These are phyloP conservation scores for Spilosoma lubricipeda DNA, from an alignment of 2,888 invertebrate genomes.

Conservation along the genomic window DNA sequence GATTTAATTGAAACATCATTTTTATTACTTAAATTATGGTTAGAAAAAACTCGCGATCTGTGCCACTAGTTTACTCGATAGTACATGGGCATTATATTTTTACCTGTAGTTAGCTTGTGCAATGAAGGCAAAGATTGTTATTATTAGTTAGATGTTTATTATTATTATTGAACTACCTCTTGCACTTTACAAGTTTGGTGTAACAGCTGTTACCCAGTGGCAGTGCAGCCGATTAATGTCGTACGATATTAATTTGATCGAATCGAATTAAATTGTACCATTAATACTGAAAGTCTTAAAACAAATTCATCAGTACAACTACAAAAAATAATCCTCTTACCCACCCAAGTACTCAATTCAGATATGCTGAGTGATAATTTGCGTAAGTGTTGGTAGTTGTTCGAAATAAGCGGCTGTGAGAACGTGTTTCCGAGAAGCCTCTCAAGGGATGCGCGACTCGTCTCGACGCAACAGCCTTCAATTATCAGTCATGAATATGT, in stretches of 20 bases:
- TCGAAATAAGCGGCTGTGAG: background rate
- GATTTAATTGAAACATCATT: background rate
- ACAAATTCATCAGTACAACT: background rate
- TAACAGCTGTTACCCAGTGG: background rate
- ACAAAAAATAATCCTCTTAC: background rate
- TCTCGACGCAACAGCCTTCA: background rate
- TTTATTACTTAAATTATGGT: background rate
- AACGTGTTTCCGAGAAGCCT: background rate
- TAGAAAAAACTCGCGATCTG: background rate
- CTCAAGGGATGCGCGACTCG: background rate
- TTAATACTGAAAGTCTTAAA: background rate
- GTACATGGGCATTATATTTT: background rate
- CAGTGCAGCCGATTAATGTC: background rate
- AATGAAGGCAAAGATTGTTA: background rate
- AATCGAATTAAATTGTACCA: background rate
- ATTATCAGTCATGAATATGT: background rate
- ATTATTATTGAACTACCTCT: background rate
- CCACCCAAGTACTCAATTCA: background rate
- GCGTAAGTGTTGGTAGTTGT: background rate
- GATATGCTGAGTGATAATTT: background rate
- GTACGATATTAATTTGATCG: no score
- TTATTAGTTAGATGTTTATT: background rate
- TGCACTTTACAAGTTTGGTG: background rate
- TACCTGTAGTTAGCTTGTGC: background rate
- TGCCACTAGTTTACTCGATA: background rate